Evolutionary conservation across 2,797 vertebrate genomes (phyloP).

Genomic region (Sebastes steindachneri): DNA sequence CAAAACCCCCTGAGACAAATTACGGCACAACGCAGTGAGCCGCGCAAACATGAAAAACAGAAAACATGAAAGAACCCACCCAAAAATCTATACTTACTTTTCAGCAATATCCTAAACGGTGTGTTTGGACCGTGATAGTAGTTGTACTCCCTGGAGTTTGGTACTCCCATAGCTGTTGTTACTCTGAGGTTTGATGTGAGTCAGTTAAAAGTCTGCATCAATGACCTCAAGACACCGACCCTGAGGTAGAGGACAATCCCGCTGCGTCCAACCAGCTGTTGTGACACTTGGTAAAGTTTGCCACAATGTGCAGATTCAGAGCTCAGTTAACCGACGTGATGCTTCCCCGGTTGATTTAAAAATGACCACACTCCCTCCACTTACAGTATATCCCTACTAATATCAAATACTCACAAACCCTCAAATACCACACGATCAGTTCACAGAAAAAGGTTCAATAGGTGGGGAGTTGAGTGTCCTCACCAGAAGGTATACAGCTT

Average conservation of each 20-base stretch:
- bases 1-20: background rate
- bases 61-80: background rate
- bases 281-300: constrained; percentile 15
- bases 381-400: constrained; percentile 32
- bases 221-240: background rate
- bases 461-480: constrained; percentile 19
- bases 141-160: constrained; percentile 81
- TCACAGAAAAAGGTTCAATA: constrained; percentile 42
- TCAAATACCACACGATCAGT: constrained; percentile 44
- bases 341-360: constrained; percentile 44
- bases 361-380: constrained; percentile 24
- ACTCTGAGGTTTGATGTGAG: constrained; percentile 13
- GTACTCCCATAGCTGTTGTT: constrained; percentile 78
- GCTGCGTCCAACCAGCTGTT: constrained; percentile 4
- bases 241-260: background rate
- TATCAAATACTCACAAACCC: constrained; percentile 21
- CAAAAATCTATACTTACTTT: constrained; percentile 75
- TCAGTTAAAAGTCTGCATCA: constrained; percentile 44
- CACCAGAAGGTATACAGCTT: constrained; percentile 30
- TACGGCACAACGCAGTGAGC: background rate
- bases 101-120: constrained; percentile 72
- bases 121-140: constrained; percentile 69
- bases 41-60: background rate
- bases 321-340: background rate
- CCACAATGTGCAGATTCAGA: background rate